These are phyloP conservation scores for Cactoblastis cactorum DNA, from an alignment of 2,888 invertebrate species.

Conservation along the genomic window DNA sequence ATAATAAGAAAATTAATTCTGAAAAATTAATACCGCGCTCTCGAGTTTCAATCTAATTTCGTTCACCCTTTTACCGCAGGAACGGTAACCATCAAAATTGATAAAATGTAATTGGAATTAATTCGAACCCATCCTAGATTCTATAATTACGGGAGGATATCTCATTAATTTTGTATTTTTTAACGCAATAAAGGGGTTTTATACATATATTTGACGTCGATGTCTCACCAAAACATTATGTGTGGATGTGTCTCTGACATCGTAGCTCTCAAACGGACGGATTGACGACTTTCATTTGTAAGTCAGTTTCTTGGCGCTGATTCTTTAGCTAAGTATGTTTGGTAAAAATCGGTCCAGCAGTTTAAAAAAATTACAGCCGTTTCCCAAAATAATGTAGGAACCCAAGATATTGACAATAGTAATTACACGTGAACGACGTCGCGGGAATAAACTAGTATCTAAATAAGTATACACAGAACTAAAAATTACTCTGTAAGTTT, in stretches of 20 bases:
- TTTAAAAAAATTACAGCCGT: no score
- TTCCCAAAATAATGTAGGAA: no score
- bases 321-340: neutral
- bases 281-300: no score
- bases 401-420: no score
- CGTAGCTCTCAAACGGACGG: no score
- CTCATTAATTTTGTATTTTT: no score
- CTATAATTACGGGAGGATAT: neutral
- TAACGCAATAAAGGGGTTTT: no score
- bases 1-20: conserved; percentile 1
- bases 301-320: no score
- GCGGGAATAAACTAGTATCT: neutral
- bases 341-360: no score
- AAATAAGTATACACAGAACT: neutral
- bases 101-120: conserved; percentile 4
- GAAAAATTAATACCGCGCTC: neutral
- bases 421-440: neutral
- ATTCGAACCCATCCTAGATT: neutral
- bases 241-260: no score
- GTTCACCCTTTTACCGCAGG: neutral
- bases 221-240: no score
- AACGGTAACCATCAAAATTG: neutral
- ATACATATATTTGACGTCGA: neutral
- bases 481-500: conserved; percentile 1
- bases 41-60: neutral